phyloP scores from a whole-genome alignment of 2,113 vertebrate genomes.

The Trogon surrucura region DNA sequence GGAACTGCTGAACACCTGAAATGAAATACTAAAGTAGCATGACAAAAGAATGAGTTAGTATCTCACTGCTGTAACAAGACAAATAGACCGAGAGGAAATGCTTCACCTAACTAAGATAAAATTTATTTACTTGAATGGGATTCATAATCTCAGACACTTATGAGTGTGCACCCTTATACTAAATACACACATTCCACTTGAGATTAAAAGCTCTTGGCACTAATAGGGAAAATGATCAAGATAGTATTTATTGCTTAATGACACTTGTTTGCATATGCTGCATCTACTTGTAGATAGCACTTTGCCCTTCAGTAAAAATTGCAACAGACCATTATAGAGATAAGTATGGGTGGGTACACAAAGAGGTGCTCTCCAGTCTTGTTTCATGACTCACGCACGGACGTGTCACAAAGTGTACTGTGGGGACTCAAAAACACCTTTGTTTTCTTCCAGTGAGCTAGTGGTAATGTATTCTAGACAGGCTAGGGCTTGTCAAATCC shows the following conservation, averaged over 20 bases:
- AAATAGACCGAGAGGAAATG: not conserved
- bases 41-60: not conserved
- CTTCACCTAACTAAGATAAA: not conserved
- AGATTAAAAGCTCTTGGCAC: not conserved
- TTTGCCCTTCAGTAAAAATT: not conserved
- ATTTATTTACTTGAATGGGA: not conserved
- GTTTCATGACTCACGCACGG: not conserved
- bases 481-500: not conserved
- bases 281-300: not conserved
- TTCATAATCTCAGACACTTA: not conserved
- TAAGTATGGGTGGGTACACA: not conserved
- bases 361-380: not conserved
- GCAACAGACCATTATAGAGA: not conserved
- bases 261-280: not conserved
- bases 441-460: not conserved
- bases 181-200: not conserved
- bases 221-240: not conserved
- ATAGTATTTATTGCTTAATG: conserved; percentile 5
- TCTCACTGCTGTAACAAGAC: not conserved
- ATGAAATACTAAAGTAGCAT: not conserved
- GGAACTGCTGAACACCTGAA: not conserved
- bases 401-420: rapidly evolving
- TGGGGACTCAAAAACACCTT: not conserved
- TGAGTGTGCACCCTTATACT: conserved; percentile 9
- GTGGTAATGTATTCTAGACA: not conserved